These are phyloP conservation scores for Ispidina lecontei DNA, from an alignment of 2,797 vertebrate species.

Conservation along the genomic window DNA sequence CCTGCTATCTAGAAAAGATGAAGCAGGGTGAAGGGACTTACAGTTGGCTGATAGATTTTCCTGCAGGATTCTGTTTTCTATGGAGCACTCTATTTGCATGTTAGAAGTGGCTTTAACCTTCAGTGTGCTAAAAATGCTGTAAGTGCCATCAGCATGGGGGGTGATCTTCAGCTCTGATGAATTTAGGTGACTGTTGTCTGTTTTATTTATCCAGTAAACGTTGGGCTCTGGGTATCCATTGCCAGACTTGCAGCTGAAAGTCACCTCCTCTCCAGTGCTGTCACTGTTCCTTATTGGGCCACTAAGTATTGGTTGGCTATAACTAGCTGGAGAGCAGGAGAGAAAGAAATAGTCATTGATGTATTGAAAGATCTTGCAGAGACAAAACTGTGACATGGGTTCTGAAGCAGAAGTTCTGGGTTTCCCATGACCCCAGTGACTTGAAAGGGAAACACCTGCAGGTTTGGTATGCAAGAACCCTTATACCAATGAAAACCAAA, in stretches of 20 bases:
- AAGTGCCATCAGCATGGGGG: slow-evolving; percentile 20
- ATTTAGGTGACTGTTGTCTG: slow-evolving; percentile 47
- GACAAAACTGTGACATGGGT: background rate
- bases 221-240: slow-evolving; percentile 73
- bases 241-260: slow-evolving; percentile 69
- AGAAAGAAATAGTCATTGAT: background rate
- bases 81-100: slow-evolving; percentile 68
- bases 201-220: slow-evolving; percentile 76
- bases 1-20: background rate
- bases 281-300: background rate
- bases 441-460: background rate
- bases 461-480: background rate
- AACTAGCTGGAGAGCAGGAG: slow-evolving; percentile 62
- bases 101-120: slow-evolving; percentile 11
- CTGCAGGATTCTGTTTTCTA: slow-evolving; percentile 74
- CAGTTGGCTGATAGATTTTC: slow-evolving; percentile 69
- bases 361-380: background rate
- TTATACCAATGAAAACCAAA: background rate
- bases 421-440: background rate
- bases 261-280: slow-evolving; percentile 37
- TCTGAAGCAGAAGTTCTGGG: background rate
- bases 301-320: slow-evolving; percentile 69
- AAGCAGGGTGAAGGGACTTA: slow-evolving; percentile 32
- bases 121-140: slow-evolving; percentile 59
- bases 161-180: background rate